Evolutionary conservation across 2,888 invertebrate genomes (phyloP), one percentile per base, ranked within the genome.

Genomic region (Plagiodera versicolora): DNA sequence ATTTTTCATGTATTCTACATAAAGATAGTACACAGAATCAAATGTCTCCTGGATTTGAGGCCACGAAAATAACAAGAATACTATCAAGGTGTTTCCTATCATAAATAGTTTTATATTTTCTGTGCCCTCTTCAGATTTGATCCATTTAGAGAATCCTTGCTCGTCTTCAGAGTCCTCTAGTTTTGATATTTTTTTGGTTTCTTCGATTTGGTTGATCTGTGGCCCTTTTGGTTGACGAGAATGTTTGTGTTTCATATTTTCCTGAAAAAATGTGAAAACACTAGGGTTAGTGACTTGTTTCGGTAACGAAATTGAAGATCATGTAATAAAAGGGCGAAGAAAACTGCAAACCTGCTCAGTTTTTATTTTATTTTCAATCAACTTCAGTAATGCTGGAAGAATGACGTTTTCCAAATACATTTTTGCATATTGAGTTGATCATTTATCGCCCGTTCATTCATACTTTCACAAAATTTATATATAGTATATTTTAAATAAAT

Each of bases 41-140:
- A 84, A 82, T 10, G 83, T 81, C 65, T 85, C 83, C 73, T 87
- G 85, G 67, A 92, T 80, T 67, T 88, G 87, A 0, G 92, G 91
- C 85, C 89, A 90, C 11, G 87, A 86, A 80, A 91, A 82, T 0
- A 90, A 88, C 11, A 89, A 80, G 63, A 92, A 85, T 67, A 91
- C 81, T 63, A 90, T 83, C 47, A 92, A 76, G 20, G 89, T 87
- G 79, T 92, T 92, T 45, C 89, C 87, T 60, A 92, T 81, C 18
- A 92, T 90, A 76, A 92, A 92, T n/a, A 92, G 80, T 79, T 88
- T 88, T 87, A 92, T 87, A 79, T 88, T 90, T 74, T 90, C 90
- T 66, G 88, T 77, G 47, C 89, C 89, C 66, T 87, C 85, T 66
- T 85, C 82, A 69, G 87, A 84, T 66, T 79, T 74, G 19, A 83